These are phyloP conservation scores for Phoxinus phoxinus DNA, from an alignment of 2,113 vertebrate genomes.

Conservation along the genomic window DNA sequence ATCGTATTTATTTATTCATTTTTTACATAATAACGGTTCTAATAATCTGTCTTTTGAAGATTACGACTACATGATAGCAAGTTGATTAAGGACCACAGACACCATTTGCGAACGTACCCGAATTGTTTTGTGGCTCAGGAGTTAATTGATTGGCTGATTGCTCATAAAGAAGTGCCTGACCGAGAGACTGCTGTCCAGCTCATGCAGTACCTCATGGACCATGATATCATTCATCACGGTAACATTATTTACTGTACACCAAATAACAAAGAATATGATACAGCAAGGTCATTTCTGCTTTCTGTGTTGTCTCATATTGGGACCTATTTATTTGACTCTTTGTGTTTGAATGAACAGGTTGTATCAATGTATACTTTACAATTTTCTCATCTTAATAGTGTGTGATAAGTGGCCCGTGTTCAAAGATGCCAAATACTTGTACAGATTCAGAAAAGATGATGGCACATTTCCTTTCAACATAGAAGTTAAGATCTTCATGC, in stretches of 20 bases:
- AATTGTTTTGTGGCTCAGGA: slow-evolving; percentile 89
- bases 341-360: neutral
- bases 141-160: slow-evolving; percentile 83
- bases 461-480: slow-evolving; percentile 85
- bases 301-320: neutral
- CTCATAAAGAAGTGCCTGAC: slow-evolving; percentile 83
- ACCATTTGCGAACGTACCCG: slow-evolving; percentile 83
- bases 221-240: slow-evolving; percentile 89
- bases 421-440: slow-evolving; percentile 87
- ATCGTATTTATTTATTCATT: neutral
- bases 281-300: neutral
- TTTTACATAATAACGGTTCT: neutral
- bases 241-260: slow-evolving; percentile 38
- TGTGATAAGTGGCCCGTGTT: slow-evolving; percentile 83
- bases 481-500: slow-evolving; percentile 83
- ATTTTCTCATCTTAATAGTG: slow-evolving; percentile 68
- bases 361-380: neutral
- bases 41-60: slow-evolving; percentile 63
- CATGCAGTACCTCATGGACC: slow-evolving; percentile 87
- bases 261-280: neutral
- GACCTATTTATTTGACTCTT: neutral
- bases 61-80: slow-evolving; percentile 84
- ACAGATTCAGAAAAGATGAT: slow-evolving; percentile 88
- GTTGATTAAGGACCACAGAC: slow-evolving; percentile 83
- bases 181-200: slow-evolving; percentile 78